These are phyloP conservation scores for Tamandua tetradactyla DNA, from an alignment of 2,797 vertebrate genomes.

Conservation along the genomic window DNA sequence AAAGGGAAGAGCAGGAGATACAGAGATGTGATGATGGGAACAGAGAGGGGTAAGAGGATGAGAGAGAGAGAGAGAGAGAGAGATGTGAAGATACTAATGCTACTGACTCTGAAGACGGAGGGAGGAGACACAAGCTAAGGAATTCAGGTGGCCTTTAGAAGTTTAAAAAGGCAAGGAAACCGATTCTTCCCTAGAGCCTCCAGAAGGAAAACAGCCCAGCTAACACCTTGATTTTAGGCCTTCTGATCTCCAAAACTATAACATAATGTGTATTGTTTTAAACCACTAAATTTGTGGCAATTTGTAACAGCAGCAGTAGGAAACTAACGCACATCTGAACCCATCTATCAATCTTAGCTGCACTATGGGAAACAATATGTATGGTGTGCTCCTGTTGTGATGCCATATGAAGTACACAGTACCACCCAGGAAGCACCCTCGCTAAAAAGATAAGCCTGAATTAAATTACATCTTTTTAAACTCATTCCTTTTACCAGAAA, in stretches of 20 bases:
- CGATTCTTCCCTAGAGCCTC: neutral
- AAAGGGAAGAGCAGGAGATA: neutral
- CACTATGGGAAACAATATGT: neutral
- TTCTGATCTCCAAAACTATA: neutral
- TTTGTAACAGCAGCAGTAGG: neutral
- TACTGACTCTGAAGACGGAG: neutral
- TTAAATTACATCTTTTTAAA: neutral
- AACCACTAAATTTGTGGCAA: neutral
- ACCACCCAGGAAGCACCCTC: neutral
- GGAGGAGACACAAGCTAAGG: neutral
- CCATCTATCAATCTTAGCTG: neutral
- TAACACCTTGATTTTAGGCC: neutral
- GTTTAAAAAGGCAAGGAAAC: neutral
- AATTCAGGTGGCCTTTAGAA: neutral
- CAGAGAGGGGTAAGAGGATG: neutral
- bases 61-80: neutral
- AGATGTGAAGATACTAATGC: neutral
- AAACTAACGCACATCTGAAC: neutral
- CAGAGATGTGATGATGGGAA: neutral
- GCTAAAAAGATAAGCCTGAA: neutral
- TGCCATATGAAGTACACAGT: neutral
- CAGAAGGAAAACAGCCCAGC: neutral
- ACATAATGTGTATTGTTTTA: neutral
- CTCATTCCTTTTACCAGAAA: slow-evolving; percentile 33
- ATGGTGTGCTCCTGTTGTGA: neutral